Evolutionary conservation across 2,113 vertebrate genomes (phyloP).

Genomic region (Haemorhous mexicanus): DNA sequence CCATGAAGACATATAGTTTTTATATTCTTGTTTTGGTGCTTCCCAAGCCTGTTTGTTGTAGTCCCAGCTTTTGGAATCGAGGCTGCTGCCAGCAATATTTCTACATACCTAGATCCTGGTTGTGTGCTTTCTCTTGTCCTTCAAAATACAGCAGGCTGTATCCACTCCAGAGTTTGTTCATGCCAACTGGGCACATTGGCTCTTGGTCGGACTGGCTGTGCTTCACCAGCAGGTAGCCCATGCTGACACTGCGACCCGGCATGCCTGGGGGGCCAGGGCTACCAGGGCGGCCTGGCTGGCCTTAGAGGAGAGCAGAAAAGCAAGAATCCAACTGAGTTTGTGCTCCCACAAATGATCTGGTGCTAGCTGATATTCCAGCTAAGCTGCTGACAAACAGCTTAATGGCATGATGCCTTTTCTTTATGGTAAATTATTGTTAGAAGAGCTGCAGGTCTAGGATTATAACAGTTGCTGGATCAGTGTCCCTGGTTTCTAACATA

Average conservation of each 20-base stretch:
- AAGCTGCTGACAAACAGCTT: background rate
- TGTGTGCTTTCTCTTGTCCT: conserved; percentile 97
- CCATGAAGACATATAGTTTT: background rate
- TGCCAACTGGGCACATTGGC: conserved; percentile 93
- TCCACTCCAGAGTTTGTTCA: conserved; percentile 93
- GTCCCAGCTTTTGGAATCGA: background rate
- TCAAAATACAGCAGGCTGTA: conserved; percentile 97
- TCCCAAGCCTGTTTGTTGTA: background rate
- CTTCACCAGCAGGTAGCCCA: conserved; percentile 96
- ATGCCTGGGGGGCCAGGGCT: conserved; percentile 83
- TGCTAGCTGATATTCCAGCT: background rate
- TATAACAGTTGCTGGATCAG: background rate
- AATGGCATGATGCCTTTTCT: background rate
- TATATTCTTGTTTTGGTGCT: background rate
- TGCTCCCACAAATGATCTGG: background rate
- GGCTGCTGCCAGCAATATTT: background rate
- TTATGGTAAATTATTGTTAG: background rate
- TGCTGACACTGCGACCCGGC: conserved; percentile 90
- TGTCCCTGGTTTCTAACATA: background rate
- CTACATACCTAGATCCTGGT: conserved; percentile 92
- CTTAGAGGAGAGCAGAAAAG: conserved; percentile 47
- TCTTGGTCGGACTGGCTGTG: conserved; percentile 92
- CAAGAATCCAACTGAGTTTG: background rate
- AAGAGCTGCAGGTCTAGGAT: background rate
- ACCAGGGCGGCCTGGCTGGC: conserved; percentile 79